These are phyloP conservation scores for Rhabdomys dilectus DNA, from an alignment of 2,113 vertebrate genomes.

Conservation along the genomic window DNA sequence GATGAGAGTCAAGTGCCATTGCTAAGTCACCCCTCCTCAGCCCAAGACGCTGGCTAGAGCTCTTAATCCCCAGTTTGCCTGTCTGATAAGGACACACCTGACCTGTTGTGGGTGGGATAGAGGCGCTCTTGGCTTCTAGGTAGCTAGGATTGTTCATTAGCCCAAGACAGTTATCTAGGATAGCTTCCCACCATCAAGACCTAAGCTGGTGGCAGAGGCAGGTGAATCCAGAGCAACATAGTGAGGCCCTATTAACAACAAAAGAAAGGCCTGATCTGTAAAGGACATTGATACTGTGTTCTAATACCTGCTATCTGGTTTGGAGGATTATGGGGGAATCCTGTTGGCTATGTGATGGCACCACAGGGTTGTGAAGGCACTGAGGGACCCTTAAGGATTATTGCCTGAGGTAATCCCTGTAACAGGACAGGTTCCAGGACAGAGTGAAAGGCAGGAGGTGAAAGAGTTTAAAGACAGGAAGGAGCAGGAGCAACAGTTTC, in stretches of 20 bases:
- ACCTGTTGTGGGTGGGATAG: not conserved
- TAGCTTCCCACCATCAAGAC: no score
- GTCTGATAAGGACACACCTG: not conserved
- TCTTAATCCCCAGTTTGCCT: not conserved
- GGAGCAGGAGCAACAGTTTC: not conserved
- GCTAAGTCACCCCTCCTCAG: not conserved
- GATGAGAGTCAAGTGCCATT: not conserved
- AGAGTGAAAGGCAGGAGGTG: not conserved
- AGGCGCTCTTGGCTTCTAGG: not conserved
- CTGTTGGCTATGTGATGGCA: not conserved
- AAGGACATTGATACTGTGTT: not conserved
- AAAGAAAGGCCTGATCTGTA: not conserved
- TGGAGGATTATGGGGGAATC: not conserved
- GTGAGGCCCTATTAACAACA: not conserved
- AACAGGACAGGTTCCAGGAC: not conserved
- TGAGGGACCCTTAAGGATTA: no score
- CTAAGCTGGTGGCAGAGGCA: not conserved
- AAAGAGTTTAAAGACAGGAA: not conserved
- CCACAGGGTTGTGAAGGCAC: no score
- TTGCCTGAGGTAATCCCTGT: not conserved
- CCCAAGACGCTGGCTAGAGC: not conserved
- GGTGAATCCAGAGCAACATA: not conserved
- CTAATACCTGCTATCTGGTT: not conserved
- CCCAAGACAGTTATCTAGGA: no score
- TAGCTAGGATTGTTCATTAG: not conserved